Evolutionary conservation across 2,888 invertebrate genomes (phyloP), one percentile per base, ranked within the genome.

Genomic region (Microplitis deprimator): DNA sequence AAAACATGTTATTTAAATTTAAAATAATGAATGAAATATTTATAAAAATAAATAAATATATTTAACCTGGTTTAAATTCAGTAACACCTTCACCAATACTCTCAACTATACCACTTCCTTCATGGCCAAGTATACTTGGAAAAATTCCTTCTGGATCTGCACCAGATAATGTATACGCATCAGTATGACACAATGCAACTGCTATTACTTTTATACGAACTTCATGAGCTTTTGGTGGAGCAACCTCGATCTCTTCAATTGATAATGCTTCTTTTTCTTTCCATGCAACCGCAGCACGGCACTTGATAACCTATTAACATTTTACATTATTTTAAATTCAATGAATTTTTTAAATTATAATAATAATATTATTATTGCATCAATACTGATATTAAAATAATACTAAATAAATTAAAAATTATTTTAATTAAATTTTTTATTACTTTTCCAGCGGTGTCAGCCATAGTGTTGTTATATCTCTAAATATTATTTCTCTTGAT

Each of bases 211-310:
- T 94, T 10, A 97, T 92, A 70, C 96, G 93, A 16, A 97, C 98
- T 93, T 99, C 99, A 80, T 97, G 95, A 0, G 95, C 95, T 89
- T 95, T 95, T 0, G 99, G 99, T 7, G 98, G 97, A 17, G 95
- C 96, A 0, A 99, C 99, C 91, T 97, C 95, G 77, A 99, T 93
- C 74, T 95, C 95, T 91, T 99, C 99, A 72, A 99, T 93, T 1
- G 93, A 92, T 39, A 99, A 91, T 6, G 97, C 96, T 86, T 96
- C 93, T 83, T 97, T 97, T 73, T 97, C 94, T 84, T 94, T 96
- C 99, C 99, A 99, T 5, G 99, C 98, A 17, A 99, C 97, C 1
- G 98, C 99, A 29, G 99, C 99, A 87, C 93, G 93, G 90, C 99
- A 99, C 85, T 93, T 94, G 83, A 99, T 98, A 68, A 94, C 93